phyloP scores from a whole-genome alignment of 2,888 invertebrate genomes.

The Synanthedon andrenaeformis region DNA sequence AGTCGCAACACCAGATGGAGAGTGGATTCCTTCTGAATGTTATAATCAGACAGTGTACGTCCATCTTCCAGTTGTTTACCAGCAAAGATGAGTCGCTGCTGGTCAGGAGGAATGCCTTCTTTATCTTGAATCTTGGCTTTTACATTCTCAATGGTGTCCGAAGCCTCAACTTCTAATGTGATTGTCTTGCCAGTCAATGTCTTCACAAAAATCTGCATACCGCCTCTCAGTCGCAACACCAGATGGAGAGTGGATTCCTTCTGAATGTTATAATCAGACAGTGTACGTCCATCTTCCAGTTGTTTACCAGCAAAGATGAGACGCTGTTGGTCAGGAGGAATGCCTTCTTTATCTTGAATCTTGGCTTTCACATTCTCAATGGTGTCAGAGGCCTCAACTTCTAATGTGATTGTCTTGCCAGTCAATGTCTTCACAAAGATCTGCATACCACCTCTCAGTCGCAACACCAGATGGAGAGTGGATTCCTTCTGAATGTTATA shows the following conservation, averaged over 20 bases:
- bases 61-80: slow-evolving; percentile 17
- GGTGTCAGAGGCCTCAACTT: slow-evolving; percentile 18
- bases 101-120: slow-evolving; percentile 17
- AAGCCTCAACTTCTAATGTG: slow-evolving; percentile 15
- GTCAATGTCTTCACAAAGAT: slow-evolving; percentile 19
- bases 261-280: slow-evolving; percentile 20
- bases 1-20: slow-evolving; percentile 17
- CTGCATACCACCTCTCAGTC: slow-evolving; percentile 20
- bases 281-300: slow-evolving; percentile 17
- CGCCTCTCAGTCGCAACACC: slow-evolving; percentile 15
- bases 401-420: slow-evolving; percentile 18
- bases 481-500: slow-evolving; percentile 25
- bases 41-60: slow-evolving; percentile 13
- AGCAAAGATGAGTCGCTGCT: slow-evolving; percentile 15
- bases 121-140: slow-evolving; percentile 18
- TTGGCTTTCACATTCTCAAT: slow-evolving; percentile 21
- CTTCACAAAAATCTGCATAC: slow-evolving; percentile 20
- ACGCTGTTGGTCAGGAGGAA: slow-evolving; percentile 19
- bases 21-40: slow-evolving; percentile 13
- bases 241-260: slow-evolving; percentile 19
- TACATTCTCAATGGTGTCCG: slow-evolving; percentile 17
- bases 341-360: slow-evolving; percentile 20
- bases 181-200: slow-evolving; percentile 19
- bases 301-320: slow-evolving; percentile 19
- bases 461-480: slow-evolving; percentile 18